phyloP scores from a whole-genome alignment of 2,888 invertebrate species.

The Andrena marginata region DNA sequence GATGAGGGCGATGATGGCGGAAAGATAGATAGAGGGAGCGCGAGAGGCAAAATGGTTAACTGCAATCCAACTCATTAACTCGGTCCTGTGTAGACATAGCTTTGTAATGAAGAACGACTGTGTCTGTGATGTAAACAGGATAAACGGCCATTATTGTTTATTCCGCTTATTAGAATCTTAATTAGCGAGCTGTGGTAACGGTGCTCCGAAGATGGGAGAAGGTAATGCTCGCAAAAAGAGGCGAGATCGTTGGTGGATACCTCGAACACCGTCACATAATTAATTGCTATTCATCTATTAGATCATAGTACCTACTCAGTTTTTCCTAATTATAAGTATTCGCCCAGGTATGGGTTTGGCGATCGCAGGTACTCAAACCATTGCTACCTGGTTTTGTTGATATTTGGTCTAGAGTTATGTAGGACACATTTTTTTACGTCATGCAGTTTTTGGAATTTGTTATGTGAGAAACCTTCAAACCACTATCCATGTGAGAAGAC shows the following conservation, averaged over 20 bases:
- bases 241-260: slow-evolving; percentile 1
- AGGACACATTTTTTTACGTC: no score
- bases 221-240: slow-evolving; percentile 21
- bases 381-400: background rate
- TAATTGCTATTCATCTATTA: slow-evolving; percentile 51
- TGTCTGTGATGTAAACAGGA: slow-evolving; percentile 22
- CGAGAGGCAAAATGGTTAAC: slow-evolving; percentile 14
- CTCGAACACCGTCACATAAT: slow-evolving; percentile 26
- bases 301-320: slow-evolving; percentile 28
- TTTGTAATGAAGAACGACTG: slow-evolving; percentile 14
- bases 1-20: background rate
- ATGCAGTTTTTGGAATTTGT: no score
- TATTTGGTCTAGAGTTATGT: no score
- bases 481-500: no score
- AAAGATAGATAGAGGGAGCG: background rate
- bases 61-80: slow-evolving; percentile 36
- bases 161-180: slow-evolving; percentile 46
- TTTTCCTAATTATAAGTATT: slow-evolving; percentile 21
- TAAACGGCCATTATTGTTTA: slow-evolving; percentile 39
- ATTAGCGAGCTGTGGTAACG: slow-evolving; percentile 28
- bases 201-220: slow-evolving; percentile 11
- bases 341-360: no score
- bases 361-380: background rate
- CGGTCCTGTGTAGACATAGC: slow-evolving; percentile 9
- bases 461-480: no score